These are phyloP conservation scores for Hesperia comma DNA, from an alignment of 2,888 invertebrate species.

Conservation along the genomic window DNA sequence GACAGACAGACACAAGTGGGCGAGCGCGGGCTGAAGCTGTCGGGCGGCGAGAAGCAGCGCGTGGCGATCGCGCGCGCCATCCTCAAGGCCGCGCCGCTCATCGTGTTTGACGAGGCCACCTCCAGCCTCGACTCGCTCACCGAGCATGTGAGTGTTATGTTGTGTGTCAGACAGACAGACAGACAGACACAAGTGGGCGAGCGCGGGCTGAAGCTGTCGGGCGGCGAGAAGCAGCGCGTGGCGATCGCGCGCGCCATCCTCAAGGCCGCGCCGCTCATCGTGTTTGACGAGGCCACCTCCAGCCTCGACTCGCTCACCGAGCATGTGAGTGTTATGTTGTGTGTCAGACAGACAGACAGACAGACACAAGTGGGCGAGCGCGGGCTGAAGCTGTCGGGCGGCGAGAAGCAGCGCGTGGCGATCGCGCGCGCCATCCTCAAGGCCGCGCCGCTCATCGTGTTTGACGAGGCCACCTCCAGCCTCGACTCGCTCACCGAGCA, in stretches of 20 bases:
- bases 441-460: conserved; percentile 95
- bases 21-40: conserved; percentile 89
- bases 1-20: too few relatives aligned
- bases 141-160: conserved; percentile 89
- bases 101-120: conserved; percentile 99
- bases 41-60: conserved; percentile 99
- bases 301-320: conserved; percentile 99
- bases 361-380: too few relatives aligned
- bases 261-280: conserved; percentile 95
- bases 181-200: too few relatives aligned
- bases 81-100: conserved; percentile 95
- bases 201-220: conserved; percentile 88
- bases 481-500: conserved; percentile 98
- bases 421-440: conserved; percentile 98
- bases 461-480: conserved; percentile 99
- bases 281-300: conserved; percentile 99
- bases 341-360: background rate
- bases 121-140: conserved; percentile 98
- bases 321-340: conserved; percentile 85
- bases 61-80: conserved; percentile 99
- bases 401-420: conserved; percentile 99
- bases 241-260: conserved; percentile 98
- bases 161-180: background rate
- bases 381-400: conserved; percentile 92
- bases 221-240: conserved; percentile 99